Evolutionary conservation across 2,888 invertebrate genomes (phyloP).

Genomic region (Lasioglossum calceatum): DNA sequence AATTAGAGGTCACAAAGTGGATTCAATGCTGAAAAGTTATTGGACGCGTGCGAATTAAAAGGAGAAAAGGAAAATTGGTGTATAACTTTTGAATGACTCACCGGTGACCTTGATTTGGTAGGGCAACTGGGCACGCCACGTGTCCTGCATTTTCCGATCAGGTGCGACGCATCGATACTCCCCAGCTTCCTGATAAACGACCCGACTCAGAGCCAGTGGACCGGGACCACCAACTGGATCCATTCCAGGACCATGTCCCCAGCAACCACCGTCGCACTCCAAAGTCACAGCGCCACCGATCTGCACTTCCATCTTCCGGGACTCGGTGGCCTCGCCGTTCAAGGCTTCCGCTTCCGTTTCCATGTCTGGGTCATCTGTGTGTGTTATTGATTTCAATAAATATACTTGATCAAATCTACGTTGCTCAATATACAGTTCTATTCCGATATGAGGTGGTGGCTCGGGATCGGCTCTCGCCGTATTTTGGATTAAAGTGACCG

Average conservation of each 20-base stretch:
- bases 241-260: constrained; percentile 84
- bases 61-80: no score
- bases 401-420: background rate
- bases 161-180: constrained; percentile 90
- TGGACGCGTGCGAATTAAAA: background rate
- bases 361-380: constrained; percentile 80
- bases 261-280: constrained; percentile 88
- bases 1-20: background rate
- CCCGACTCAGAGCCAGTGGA: constrained; percentile 88
- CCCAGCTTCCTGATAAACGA: constrained; percentile 91
- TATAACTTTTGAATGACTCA: constrained; percentile 71
- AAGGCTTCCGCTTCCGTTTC: constrained; percentile 81
- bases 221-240: constrained; percentile 86
- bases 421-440: no score
- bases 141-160: constrained; percentile 85
- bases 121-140: constrained; percentile 82
- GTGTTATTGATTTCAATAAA: constrained; percentile 52
- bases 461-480: no score
- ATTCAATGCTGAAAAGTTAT: no score
- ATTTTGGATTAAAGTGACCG: no score
- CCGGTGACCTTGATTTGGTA: constrained; percentile 85
- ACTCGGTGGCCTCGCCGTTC: constrained; percentile 81
- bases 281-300: constrained; percentile 94
- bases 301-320: constrained; percentile 92
- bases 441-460: no score